Percentiles rank a stretch among this genome's conserved stretches.
phyloP scores from a whole-genome alignment of 2,113 vertebrate species.

The Papio anubis region DNA sequence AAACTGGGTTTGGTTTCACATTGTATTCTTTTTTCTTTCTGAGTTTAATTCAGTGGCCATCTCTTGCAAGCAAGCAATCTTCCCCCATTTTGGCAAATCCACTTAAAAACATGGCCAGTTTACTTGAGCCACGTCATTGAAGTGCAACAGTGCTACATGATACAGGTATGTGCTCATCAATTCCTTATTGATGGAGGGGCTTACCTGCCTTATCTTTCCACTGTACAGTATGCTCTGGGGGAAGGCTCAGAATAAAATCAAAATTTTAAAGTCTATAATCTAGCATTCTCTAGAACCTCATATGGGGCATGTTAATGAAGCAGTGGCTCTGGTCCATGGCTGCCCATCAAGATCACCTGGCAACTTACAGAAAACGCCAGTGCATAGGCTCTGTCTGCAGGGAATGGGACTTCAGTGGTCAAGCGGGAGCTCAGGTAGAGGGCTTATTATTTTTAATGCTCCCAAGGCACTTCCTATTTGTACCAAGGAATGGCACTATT shows the following conservation, averaged over 20 bases:
- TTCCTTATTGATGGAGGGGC: background rate
- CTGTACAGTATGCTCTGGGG: background rate
- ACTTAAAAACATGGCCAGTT: background rate
- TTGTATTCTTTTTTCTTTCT: constrained; percentile 22
- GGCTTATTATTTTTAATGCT: background rate
- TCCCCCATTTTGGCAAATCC: background rate
- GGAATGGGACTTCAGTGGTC: background rate
- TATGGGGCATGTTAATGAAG: background rate
- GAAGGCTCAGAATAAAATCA: background rate
- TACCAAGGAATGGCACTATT: background rate
- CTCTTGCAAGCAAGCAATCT: background rate
- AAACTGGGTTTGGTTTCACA: background rate
- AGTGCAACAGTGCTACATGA: background rate
- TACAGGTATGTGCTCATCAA: background rate
- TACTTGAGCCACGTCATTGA: background rate
- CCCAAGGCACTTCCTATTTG: background rate
- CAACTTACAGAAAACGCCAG: background rate
- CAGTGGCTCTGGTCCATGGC: background rate
- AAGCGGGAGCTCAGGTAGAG: background rate
- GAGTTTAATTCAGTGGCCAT: background rate
- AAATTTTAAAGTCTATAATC: background rate
- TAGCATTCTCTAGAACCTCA: background rate
- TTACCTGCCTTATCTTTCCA: background rate
- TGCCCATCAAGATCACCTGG: background rate
- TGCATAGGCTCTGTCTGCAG: background rate